Percentiles rank a stretch among this genome's conserved stretches.
These are phyloP conservation scores for Enteromius treurensis DNA, from an alignment of 2,797 vertebrate species.

Conservation along the genomic window DNA sequence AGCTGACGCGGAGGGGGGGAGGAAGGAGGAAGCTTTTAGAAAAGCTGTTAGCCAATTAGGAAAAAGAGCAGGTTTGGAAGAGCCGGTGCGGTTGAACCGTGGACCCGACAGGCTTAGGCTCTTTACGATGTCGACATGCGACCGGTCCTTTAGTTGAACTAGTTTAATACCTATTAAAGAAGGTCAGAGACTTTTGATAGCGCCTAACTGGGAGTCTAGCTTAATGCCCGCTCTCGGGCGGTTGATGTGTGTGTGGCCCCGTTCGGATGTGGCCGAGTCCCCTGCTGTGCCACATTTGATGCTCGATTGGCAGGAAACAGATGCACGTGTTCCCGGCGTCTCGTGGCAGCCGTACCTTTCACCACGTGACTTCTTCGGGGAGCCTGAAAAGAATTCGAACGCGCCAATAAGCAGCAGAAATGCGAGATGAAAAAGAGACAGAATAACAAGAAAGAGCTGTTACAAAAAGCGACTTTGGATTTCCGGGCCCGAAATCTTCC, in stretches of 20 bases:
- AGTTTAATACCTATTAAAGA: slow-evolving; percentile 5
- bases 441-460: slow-evolving; percentile 69
- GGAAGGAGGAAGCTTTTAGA: slow-evolving; percentile 50
- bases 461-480: slow-evolving; percentile 74
- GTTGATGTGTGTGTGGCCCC: slow-evolving; percentile 62
- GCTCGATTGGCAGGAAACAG: slow-evolving; percentile 72
- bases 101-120: slow-evolving; percentile 17
- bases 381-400: slow-evolving; percentile 69
- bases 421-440: slow-evolving; percentile 66
- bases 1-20: slow-evolving; percentile 57
- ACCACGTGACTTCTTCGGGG: slow-evolving; percentile 70
- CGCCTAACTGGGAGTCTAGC: background rate
- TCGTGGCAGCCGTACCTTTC: slow-evolving; percentile 78
- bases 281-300: slow-evolving; percentile 73
- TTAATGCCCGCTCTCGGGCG: slow-evolving; percentile 46
- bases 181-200: background rate
- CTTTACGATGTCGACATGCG: background rate
- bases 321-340: slow-evolving; percentile 73
- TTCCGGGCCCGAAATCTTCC: slow-evolving; percentile 75
- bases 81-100: background rate
- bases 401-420: slow-evolving; percentile 74
- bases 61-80: slow-evolving; percentile 60
- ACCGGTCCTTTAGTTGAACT: slow-evolving; percentile 19
- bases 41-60: slow-evolving; percentile 68
- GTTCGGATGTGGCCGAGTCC: slow-evolving; percentile 65